phyloP scores from a whole-genome alignment of 2,113 vertebrate genomes.

The Gallinago media region DNA sequence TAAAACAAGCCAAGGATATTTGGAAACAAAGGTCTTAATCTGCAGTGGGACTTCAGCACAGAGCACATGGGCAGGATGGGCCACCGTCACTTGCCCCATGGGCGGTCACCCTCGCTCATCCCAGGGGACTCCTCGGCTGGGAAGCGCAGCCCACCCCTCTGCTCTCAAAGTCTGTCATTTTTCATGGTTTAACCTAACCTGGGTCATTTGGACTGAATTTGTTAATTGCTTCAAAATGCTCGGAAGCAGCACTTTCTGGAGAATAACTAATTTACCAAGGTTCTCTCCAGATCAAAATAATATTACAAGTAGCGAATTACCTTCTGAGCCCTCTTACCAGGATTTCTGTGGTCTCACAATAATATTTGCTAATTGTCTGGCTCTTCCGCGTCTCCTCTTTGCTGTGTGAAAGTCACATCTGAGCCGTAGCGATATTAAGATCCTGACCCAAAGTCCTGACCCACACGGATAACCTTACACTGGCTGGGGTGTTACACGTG shows the following conservation, averaged over 20 bases:
- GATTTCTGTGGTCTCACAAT: background rate
- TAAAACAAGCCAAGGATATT: background rate
- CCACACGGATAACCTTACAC: conserved; percentile 31
- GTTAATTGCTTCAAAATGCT: background rate
- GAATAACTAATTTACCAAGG: background rate
- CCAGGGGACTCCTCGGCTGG: background rate
- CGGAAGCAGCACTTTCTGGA: background rate
- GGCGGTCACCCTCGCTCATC: background rate
- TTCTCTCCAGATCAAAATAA: accelerated
- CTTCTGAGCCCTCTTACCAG: background rate
- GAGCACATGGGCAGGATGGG: background rate
- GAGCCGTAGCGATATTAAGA: background rate
- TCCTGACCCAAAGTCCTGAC: conserved; percentile 16
- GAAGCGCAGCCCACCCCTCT: background rate
- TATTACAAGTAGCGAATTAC: background rate
- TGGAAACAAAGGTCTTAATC: background rate
- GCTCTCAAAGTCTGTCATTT: background rate
- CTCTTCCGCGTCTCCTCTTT: background rate
- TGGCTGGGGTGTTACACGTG: background rate
- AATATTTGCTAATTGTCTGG: conserved; percentile 8
- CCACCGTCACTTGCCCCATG: accelerated
- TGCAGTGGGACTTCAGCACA: background rate
- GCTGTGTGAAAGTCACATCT: conserved; percentile 1
- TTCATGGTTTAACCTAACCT: background rate
- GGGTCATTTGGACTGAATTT: background rate